phyloP scores from a whole-genome alignment of 2,888 invertebrate genomes.

The Sceliomorpha sp. region DNA sequence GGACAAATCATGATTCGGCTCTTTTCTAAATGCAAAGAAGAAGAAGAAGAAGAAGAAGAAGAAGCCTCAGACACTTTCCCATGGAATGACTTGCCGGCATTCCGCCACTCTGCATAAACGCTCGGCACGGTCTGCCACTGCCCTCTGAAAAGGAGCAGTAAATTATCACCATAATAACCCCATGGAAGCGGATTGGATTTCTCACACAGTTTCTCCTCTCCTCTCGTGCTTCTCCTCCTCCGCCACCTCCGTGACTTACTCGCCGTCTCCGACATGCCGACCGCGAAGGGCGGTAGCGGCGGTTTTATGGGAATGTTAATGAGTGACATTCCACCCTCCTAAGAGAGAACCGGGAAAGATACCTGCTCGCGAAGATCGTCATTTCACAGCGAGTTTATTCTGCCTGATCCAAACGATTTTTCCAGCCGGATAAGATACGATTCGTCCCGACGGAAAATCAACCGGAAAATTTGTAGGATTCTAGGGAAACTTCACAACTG shows the following conservation, averaged over 20 bases:
- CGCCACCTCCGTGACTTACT: slow-evolving; percentile 26
- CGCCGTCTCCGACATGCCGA: slow-evolving; percentile 23
- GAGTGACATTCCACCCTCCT: slow-evolving; percentile 74
- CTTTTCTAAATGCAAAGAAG: slow-evolving; percentile 57
- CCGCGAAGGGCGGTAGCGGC: slow-evolving; percentile 64
- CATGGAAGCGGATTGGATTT: slow-evolving; percentile 75
- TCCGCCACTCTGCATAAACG: slow-evolving; percentile 65
- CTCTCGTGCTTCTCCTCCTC: slow-evolving; percentile 33
- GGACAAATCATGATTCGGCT: slow-evolving; percentile 46
- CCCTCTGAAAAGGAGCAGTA: slow-evolving; percentile 67
- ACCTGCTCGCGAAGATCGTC: slow-evolving; percentile 55
- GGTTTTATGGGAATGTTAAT: slow-evolving; percentile 77
- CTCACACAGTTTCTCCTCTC: slow-evolving; percentile 68
- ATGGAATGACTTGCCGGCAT: slow-evolving; percentile 61
- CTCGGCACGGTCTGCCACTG: slow-evolving; percentile 60
- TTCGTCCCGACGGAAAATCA: slow-evolving; percentile 33
- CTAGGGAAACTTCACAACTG: too few species aligned
- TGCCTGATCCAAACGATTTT: slow-evolving; percentile 29
- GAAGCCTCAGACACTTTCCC: slow-evolving; percentile 61
- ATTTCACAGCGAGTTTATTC: slow-evolving; percentile 63
- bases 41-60: slow-evolving; percentile 1
- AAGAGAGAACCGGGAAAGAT: slow-evolving; percentile 13
- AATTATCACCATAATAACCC: slow-evolving; percentile 77
- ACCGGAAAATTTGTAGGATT: slow-evolving; percentile 1
- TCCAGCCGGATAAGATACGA: slow-evolving; percentile 24